Evolutionary conservation across 2,797 vertebrate species (phyloP), one percentile per base, ranked within the genome.

Genomic region (Lagocephalus sceleratus): DNA sequence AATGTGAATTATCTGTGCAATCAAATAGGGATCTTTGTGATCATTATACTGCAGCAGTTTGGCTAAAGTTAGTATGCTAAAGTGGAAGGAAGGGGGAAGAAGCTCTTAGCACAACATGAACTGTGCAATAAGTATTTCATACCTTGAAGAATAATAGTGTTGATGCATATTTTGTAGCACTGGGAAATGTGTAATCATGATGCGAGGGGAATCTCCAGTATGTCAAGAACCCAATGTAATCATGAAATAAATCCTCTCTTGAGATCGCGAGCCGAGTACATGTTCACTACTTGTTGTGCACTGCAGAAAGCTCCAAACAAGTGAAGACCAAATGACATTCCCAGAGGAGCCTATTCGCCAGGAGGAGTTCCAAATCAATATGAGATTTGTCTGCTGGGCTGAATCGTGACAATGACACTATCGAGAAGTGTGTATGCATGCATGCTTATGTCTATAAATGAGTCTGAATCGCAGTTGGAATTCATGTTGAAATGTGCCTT

Each of bases 1-100:
- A 48, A 51, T 71, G 57, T 63, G 51, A 76, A 57, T 52, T 73
- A 56, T 50, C 60, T 77, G 72, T 78, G 77, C 79, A 84, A 79
- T 73, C 71, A 76, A 81, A 71, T 66, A 54, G 57, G 66, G 63
- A 73, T 67, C 26, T 3, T 29, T 29, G 2, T 9, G n/a, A n/a
- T n/a, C n/a, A n/a, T n/a, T n/a, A n/a, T n/a, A n/a, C n/a, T n/a
- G 26, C 26, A 29, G 26, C 26, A 29, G 26, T 10, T 29, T 29
- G 26, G 26, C 26, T 11, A 29, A 29, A 29, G 26, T 29, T 29
- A 3, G 2, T 9, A 29, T 29, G 26, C 25, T 26, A 8, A 26
- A 26, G 25, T 8, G 9, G n/a, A n/a, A n/a, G n/a, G n/a, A n/a
- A n/a, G n/a, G 25, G 25, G 6, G 3, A 26, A 26, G 9, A 26